Conservation (phyloP, 2,888 invertebrate genomes). For the Lycia hirtaria region DNA sequence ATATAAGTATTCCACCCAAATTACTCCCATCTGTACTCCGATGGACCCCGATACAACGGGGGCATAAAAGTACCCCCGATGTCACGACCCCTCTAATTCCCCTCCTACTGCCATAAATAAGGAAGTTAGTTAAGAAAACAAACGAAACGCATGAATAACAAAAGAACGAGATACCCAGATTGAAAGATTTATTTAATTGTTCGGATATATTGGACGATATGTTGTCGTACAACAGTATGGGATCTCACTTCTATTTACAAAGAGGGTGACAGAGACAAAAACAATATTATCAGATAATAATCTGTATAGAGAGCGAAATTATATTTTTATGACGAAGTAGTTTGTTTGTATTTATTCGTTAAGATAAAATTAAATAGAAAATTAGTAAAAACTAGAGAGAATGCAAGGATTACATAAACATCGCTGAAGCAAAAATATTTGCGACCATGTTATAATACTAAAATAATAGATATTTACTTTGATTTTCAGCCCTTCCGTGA, state of each 20-base stretch:
- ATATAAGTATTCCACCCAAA: background rate
- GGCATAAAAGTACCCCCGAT: background rate
- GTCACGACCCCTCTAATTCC: slow-evolving; percentile 12
- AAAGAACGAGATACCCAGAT: slow-evolving; percentile 47
- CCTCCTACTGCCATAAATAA: slow-evolving; percentile 49
- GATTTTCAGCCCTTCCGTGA: no score
- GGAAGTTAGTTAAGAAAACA: slow-evolving; percentile 59
- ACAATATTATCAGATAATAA: no score
- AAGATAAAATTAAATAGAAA: no score
- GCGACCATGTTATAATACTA: no score
- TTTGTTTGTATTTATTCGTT: no score
- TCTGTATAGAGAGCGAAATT: no score
- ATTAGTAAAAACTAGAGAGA: no score
- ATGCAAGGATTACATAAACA: no score
- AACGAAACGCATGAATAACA: slow-evolving; percentile 60
- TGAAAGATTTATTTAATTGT: slow-evolving; percentile 42
- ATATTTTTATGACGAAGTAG: no score
- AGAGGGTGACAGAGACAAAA: background rate
- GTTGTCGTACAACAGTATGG: slow-evolving; percentile 8
- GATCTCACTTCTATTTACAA: background rate
- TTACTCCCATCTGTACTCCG: background rate
- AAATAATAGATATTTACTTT: no score
- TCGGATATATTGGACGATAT: slow-evolving; percentile 30
- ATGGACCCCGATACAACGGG: background rate
- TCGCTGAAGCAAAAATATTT: no score